Base-by-base conservation (phyloP, 2,113 vertebrate species). In the chimpanzee (Pan troglodytes) region DNA sequence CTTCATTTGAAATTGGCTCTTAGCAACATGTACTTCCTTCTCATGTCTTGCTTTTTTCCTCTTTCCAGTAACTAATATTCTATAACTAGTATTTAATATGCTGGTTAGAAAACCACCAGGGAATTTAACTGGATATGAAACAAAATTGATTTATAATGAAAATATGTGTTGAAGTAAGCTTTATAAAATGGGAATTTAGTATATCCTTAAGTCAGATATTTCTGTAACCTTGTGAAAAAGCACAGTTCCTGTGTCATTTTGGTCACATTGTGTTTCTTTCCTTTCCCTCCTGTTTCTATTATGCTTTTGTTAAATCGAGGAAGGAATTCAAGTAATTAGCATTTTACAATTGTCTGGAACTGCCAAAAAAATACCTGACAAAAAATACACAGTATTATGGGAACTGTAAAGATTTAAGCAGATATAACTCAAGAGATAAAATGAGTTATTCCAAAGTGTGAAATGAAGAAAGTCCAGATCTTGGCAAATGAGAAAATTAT, bases 361-460 rank as follows among this genome's bases (percentile, higher is more conserved):
- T 80, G 6, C 27, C 30, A 32, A 57, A 38, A 22, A 10, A 75
- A 8, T 30, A 25, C 61, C 67, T 68, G 8, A 35, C 32, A 40
- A 38, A 45, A 6, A 94, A n/a, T 23, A 32, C 12, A 27, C 5
- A 80, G 6, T 13, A 88, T 70, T 78, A 76, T 55, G 5, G 64
- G 0, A 5, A 32, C n/a, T 12, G 2, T 80, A n/a, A 80, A 45
- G 9, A 89, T 72, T 23, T 61, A 79, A 72, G 59, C n/a, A 87
- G 32, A 30, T 61, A 32, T 1, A 30, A 88, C 72, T 55, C 30
- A 92, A 75, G 22, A 76, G 43, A 78, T 90, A 67, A 93, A 96
- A 75, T 93, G 0, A 0, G 25, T 45, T n/a, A 40, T 55, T 80
- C 76, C 25, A 76, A 11, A 70, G 14, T 90, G 6, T 11, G n/a